Base-by-base conservation (phyloP, 1,140 invertebrate genomes). In the Radopholus similis region DNA sequence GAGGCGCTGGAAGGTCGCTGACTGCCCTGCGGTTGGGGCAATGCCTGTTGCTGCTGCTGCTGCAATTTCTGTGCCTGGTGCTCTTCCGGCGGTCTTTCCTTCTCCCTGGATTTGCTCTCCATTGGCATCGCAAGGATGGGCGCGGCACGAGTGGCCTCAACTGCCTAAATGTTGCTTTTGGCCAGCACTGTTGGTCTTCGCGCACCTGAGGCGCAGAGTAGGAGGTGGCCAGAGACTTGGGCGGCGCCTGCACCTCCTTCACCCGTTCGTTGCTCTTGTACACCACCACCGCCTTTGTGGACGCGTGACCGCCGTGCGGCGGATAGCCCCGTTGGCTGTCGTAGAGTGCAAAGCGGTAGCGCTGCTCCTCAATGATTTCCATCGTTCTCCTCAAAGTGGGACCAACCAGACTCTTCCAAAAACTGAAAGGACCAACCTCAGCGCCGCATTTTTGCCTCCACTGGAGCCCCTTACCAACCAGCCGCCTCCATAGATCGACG, bases 361-460 rank as follows among this genome's bases (percentile, higher is more conserved):
- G 66, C 68, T 75, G 73, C 37, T 75, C 73, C 35, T 66, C 75
- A 42, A 75, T 75, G 21, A 75, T 75, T 56, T 75, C 76, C 44
- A 75, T 66, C 8, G 73, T 75, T 59, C 73, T 34, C 40, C 70
- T 71, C 42, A 77, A 70, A 0, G 0, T 1, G 2, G 13, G 15
- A 64, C 6, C 21, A 15, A 32, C 6, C 15, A 65, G n/a, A 23
- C 21, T 3, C 13, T 15, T 4, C 8, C 11, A 64, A 59, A 26
- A 21, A 62, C 2, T 57, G 15, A n/a, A 18, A 60, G 32, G 15
- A 63, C n/a, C 47, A n/a, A 74, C 68, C 70, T 57, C 9, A 72
- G 58, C 8, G 73, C 73, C 26, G 73, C 73, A 37, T 75, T 75
- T 54, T 75, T 75, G 4, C 73, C 73, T 11, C 73, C 73, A 34